These are phyloP conservation scores for Hypomecis atomaria DNA, from an alignment of 2,888 invertebrate species.

Conservation along the genomic window DNA sequence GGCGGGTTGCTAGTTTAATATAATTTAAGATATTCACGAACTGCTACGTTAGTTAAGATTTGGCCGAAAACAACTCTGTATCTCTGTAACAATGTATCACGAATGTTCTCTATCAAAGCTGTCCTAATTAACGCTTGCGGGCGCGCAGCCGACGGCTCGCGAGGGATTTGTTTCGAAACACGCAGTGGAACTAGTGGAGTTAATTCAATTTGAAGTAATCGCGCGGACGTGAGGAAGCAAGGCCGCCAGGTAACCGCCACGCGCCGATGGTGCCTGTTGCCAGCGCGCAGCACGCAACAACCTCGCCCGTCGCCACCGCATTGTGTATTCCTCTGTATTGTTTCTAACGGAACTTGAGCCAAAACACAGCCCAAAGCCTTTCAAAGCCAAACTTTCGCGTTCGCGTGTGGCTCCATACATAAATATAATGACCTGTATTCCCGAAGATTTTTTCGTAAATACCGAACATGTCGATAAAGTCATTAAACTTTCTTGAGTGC, in stretches of 20 bases:
- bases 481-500: slow-evolving; percentile 6
- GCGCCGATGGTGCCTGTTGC: slow-evolving; percentile 46
- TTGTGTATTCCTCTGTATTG: slow-evolving; percentile 30
- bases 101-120: not conserved
- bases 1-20: no score
- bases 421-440: no score
- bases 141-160: slow-evolving; percentile 5
- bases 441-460: not conserved
- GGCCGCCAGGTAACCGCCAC: slow-evolving; percentile 48
- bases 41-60: not conserved
- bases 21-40: not conserved
- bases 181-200: slow-evolving; percentile 43
- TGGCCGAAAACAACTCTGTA: not conserved
- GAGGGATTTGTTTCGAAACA: slow-evolving; percentile 49
- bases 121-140: slow-evolving; percentile 14
- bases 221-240: slow-evolving; percentile 44
- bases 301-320: slow-evolving; percentile 20
- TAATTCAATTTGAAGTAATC: slow-evolving; percentile 61
- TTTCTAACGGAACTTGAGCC: slow-evolving; percentile 16
- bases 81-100: not conserved
- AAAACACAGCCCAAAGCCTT: not conserved
- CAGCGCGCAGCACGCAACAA: slow-evolving; percentile 38
- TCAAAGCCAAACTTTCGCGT: no score
- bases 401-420: no score
- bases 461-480: not conserved